Base-by-base conservation (phyloP, 1,140 invertebrate genomes). In the Oreohelix idahoensis region DNA sequence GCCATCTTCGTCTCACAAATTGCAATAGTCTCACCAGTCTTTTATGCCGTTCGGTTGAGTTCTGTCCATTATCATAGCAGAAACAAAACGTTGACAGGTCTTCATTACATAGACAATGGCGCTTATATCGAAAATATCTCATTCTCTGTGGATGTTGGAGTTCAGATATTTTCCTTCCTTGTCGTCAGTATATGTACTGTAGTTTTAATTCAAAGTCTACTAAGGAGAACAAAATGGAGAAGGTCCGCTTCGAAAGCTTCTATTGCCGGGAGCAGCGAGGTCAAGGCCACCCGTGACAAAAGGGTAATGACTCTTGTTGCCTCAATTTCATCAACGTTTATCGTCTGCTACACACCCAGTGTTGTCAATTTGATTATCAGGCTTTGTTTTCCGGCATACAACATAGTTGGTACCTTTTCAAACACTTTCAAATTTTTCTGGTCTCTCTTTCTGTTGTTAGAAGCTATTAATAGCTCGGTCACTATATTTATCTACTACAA, bases 171-270 rank as follows among this genome's bases (percentile, higher is more conserved):
- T 35, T 15, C 76, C 17, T 78, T 78, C 17, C 5, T 78, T n/a
- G 35, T 39, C 4, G 76, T 78, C 13, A 63, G 15, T 29, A 20
- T 58, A 2, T 78, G 45, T 29, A 58, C 76, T 2, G 10, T 23
- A 1, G 10, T 78, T 78, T 42, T 78, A 32, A 49, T 78, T 35
- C 26, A 58, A 8, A 63, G n/a, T 11, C 76, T 78, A 10, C 8
- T 29, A 10, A 32, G 29, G 17, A 78, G 58, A 1, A 51, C 49
- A 78, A 78, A 58, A 78, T 78, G 76, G 76, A 8, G 76, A 29
- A 42, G 8, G 23, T 4, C 73, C 1, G 39, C n/a, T 10, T 17
- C 29, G 26, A 58, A 32, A 32, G 58, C 51, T 8, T 13, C n/a
- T 4, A 1, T 23, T 1, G 23, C 73, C n/a, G 36, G n/a, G 4